Evolutionary conservation across 1,140 invertebrate species (phyloP).

Genomic region (Capitella teleta): DNA sequence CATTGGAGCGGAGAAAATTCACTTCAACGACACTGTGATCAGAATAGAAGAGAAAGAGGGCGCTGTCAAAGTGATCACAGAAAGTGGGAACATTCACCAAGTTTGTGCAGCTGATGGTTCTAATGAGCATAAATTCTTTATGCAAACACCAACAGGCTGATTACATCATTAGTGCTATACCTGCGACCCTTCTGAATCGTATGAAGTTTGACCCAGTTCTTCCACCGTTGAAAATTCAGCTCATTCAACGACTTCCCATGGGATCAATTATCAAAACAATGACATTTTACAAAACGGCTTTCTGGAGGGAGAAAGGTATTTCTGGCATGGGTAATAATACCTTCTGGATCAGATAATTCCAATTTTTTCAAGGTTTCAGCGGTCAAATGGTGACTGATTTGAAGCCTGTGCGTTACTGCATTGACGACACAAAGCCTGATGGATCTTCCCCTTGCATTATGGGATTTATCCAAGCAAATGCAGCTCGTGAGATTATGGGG

Average conservation of each 20-base stretch:
- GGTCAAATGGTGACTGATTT: conserved; percentile 7
- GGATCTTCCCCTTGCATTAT: conserved; percentile 33
- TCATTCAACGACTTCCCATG: conserved; percentile 39
- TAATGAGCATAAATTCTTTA: too few relatives aligned
- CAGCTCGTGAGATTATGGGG: background rate
- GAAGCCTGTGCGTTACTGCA: conserved; percentile 17
- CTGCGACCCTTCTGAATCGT: conserved; percentile 33
- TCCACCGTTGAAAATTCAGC: conserved; percentile 27
- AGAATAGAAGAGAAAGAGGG: conserved; percentile 14
- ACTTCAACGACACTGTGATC: conserved; percentile 17
- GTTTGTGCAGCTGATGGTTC: too few relatives aligned
- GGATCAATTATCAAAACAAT: conserved; percentile 38
- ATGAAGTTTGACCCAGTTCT: conserved; percentile 37
- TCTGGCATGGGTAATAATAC: background rate
- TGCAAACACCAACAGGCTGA: too few relatives aligned
- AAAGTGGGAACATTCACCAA: too few relatives aligned
- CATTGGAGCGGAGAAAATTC: conserved; percentile 19
- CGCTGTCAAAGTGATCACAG: too few relatives aligned
- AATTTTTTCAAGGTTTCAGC: background rate
- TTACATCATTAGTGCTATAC: conserved; percentile 33
- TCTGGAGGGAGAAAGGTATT: conserved; percentile 36
- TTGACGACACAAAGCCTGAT: conserved; percentile 39
- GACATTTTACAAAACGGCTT: conserved; percentile 33
- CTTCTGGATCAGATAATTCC: too few relatives aligned
- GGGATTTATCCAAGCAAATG: conserved; percentile 22